phyloP scores from a whole-genome alignment of 2,888 invertebrate species.

The Coelinius sp. region DNA sequence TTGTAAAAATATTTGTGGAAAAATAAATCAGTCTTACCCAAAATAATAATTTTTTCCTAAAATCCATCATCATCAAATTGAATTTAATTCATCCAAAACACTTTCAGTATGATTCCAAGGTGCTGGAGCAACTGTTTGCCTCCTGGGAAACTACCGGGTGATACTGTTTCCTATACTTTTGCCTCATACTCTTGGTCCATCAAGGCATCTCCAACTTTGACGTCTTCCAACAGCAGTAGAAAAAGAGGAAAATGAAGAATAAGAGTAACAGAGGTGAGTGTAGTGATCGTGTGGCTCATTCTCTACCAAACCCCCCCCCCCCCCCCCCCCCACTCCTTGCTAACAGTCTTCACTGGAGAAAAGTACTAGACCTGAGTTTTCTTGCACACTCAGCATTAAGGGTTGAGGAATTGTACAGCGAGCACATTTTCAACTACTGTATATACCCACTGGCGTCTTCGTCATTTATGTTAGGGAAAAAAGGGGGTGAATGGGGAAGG shows the following conservation, averaged over 20 bases:
- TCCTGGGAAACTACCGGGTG: conserved; percentile 49
- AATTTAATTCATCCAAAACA: too few relatives aligned
- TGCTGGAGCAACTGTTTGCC: conserved; percentile 34
- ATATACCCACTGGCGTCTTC: conserved; percentile 27
- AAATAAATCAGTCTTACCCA: too few relatives aligned
- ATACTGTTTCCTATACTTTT: conserved; percentile 39
- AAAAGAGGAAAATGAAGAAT: neutral
- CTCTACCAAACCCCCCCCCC: neutral
- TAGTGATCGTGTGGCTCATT: conserved; percentile 25
- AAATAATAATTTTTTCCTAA: too few relatives aligned
- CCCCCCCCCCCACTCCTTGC: neutral
- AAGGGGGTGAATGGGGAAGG: neutral
- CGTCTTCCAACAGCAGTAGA: neutral
- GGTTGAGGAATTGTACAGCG: conserved; percentile 39
- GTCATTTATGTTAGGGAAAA: conserved; percentile 15
- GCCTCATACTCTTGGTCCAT: neutral
- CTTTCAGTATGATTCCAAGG: too few relatives aligned
- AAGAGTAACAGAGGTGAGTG: conserved; percentile 15
- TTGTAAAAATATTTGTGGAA: too few relatives aligned
- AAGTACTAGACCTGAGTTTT: conserved; percentile 41
- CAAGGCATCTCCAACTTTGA: conserved; percentile 11
- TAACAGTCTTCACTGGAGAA: conserved; percentile 16
- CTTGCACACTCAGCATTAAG: conserved; percentile 48
- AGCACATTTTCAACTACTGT: conserved; percentile 26
- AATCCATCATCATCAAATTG: too few relatives aligned